These are phyloP conservation scores for Batillaria attramentaria DNA, from an alignment of 1,140 invertebrate genomes.

Conservation along the genomic window DNA sequence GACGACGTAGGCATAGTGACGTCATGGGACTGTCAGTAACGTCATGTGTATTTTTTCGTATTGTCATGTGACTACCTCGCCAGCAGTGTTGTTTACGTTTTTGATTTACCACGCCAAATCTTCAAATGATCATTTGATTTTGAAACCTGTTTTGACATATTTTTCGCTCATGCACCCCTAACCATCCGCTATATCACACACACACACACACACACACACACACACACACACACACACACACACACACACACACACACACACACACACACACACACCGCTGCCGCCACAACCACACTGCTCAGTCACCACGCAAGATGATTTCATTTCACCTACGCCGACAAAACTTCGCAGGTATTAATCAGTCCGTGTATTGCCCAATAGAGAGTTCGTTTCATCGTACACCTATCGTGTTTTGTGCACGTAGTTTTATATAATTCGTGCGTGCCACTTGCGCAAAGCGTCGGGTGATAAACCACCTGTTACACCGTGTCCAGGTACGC, in stretches of 20 bases:
- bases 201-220: background rate
- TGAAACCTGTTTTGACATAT: too few relatives aligned
- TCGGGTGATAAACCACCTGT: too few relatives aligned
- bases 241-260: conserved; percentile 2
- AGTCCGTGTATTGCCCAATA: background rate
- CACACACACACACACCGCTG: background rate
- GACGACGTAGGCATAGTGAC: too few relatives aligned
- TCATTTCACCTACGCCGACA: background rate
- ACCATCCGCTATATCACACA: too few relatives aligned
- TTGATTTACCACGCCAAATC: too few relatives aligned
- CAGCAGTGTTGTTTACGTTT: too few relatives aligned
- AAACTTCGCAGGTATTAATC: background rate
- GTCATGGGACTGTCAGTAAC: too few relatives aligned
- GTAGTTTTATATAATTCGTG: background rate
- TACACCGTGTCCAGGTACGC: too few relatives aligned
- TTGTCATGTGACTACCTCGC: too few relatives aligned
- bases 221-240: conserved; percentile 12
- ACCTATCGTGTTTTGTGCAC: background rate
- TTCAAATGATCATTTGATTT: too few relatives aligned
- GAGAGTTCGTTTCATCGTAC: background rate
- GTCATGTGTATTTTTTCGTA: too few relatives aligned
- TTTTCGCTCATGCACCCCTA: too few relatives aligned
- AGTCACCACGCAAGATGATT: background rate
- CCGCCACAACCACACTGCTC: background rate
- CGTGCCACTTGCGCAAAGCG: background rate